Base-by-base conservation (phyloP, 2,797 vertebrate species). In the Eulemur mongoz region DNA sequence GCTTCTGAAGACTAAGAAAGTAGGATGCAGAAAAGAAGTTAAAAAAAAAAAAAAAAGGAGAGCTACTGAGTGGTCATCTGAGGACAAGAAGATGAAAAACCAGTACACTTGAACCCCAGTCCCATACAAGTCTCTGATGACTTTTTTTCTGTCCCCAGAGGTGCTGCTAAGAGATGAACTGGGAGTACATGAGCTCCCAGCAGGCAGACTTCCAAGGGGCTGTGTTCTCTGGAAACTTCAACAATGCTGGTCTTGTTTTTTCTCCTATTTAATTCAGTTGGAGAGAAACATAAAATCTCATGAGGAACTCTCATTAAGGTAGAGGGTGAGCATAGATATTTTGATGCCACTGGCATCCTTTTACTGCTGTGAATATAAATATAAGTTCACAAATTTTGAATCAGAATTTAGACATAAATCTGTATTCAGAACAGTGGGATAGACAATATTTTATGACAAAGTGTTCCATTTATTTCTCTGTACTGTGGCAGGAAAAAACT, bases 201-300 rank as follows among this genome's bases (percentile, higher is more conserved):
- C 40, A 61, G 86, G 45, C 57, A 61, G 76, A 40, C 35, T 78
- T 83, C 78, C 73, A 67, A 1, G 43, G 40, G 35, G 35, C 43
- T 11, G 8, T 67, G 20, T 61, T 81, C 38, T 85, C 50, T 59
- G 80, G 91, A 69, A 73, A 95, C 50, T 45, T 91, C 80, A 90
- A 65, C 57, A 91, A 35, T 93, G 30, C 63, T 48, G 9, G 45
- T 89, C 73, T 95, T 96, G 30, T 65, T 75, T 90, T 61, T 65
- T 52, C 38, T 87, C 76, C 85, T 80, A 2, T 75, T 94, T 78
- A 88, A 25, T 80, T 86, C 63, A 69, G 32, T 67, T 40, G 30
- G 81, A 59, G 14, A 75, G 78, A 72, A 69, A 89, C 57, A 59
- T 38, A 48, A 59, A 70, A 27, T 92, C 40, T 69, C 83, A 32